A percentile compares a stretch with the other conserved stretches of the same genome.
phyloP scores from a whole-genome alignment of 1,140 invertebrate genomes.

The Saxidomus purpurata region DNA sequence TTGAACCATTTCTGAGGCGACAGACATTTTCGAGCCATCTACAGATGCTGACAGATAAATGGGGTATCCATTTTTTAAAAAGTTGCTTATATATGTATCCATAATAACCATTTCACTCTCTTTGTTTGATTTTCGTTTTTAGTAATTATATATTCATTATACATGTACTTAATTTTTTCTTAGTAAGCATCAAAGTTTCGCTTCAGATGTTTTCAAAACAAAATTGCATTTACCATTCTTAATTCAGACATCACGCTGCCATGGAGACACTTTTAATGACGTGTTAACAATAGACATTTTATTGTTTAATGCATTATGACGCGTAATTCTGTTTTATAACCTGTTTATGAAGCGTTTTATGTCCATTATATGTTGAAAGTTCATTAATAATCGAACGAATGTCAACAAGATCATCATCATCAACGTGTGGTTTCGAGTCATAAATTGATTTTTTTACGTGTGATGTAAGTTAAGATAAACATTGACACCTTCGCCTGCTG shows the following conservation, averaged over 20 bases:
- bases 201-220: too few relatives aligned
- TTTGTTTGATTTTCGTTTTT: too few relatives aligned
- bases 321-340: conserved; percentile 29
- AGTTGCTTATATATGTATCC: too few relatives aligned
- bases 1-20: too few relatives aligned
- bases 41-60: too few relatives aligned
- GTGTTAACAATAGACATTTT: conserved; percentile 36
- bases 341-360: conserved; percentile 46
- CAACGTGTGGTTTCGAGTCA: not conserved
- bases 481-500: conserved; percentile 54
- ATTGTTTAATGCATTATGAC: conserved; percentile 39
- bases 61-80: too few relatives aligned
- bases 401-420: not conserved
- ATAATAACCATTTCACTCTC: too few relatives aligned
- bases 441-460: not conserved
- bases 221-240: not conserved
- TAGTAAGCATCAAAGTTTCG: too few relatives aligned
- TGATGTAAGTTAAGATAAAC: conserved; percentile 51
- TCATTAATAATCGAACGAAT: conserved; percentile 63
- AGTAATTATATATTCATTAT: too few relatives aligned
- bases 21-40: too few relatives aligned
- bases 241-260: not conserved
- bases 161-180: too few relatives aligned
- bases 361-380: conserved; percentile 51
- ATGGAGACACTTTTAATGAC: conserved; percentile 1